Base-by-base conservation (phyloP, 2,113 vertebrate species). In the Grallaria varia region DNA sequence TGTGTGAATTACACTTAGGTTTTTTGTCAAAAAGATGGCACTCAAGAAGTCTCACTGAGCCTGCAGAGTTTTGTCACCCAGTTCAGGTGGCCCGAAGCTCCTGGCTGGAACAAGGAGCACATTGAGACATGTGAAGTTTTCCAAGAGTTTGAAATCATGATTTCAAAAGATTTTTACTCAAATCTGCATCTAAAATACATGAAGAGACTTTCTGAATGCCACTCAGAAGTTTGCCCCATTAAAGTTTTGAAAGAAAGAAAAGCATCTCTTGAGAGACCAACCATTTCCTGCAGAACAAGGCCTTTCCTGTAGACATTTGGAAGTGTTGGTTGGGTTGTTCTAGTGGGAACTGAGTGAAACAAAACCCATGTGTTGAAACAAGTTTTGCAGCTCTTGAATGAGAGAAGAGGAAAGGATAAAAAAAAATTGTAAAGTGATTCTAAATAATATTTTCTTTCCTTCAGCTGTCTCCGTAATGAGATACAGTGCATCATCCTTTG, bases 391-490 rank as follows among this genome's bases (percentile, higher is more conserved):
- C 6, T 80, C 58, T 80, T 20, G 9, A 69, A 52, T 28, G 25
- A 47, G 58, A 81, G 53, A 81, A 95, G 49, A 90, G 88, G 25
- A 85, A 87, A 88, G 24, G 45, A 44, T 52, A 42, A 21, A 66
- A 60, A 56, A 37, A 84, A 64, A 23, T 59, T 81, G 59, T 47
- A 21, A 88, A 95, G 59, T 94, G 47, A 92, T 96, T 96, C 97
- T 98, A 96, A 98, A 97, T 76, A 67, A 62, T 98, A 64, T 97
- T 97, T 98, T 98, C 95, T 98, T 98, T 97, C 94, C 95, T 98
- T 72, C 97, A 99, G 99, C 99, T 96, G 99, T 99, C 97, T 99
- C 99, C 72, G 98, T 99, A 96, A 99, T 99, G 99, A 98, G 99
- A 97, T 99, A 99, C 98, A 99, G 99, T 76, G 99, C 99, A 40